A percentile compares a stretch with the other conserved stretches of the same genome.
Conservation (phyloP, 2,113 vertebrate species). For the Heterocephalus glaber region DNA sequence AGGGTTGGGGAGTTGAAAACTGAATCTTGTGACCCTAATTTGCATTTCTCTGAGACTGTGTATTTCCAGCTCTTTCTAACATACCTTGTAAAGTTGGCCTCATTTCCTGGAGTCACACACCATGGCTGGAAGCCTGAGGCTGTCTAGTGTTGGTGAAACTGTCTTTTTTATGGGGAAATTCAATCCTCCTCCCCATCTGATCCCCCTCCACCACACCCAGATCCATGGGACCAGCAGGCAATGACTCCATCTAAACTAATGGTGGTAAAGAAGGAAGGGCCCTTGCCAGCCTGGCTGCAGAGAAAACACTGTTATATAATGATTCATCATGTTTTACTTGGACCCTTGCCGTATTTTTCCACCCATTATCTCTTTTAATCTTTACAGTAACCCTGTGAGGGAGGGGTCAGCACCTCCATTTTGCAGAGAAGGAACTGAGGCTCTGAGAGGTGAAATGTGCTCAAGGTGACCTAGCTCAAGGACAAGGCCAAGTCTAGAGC, state of each 20-base stretch:
- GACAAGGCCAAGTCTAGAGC: neutral
- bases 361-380: neutral
- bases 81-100: neutral
- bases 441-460: neutral
- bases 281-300: neutral
- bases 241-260: neutral
- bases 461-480: neutral
- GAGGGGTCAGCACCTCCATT: neutral
- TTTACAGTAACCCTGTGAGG: neutral
- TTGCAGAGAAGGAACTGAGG: slow-evolving; percentile 9
- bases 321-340: neutral
- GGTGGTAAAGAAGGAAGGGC: neutral
- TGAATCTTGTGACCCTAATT: neutral
- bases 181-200: neutral
- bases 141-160: neutral
- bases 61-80: neutral
- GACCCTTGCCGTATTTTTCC: neutral
- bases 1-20: neutral
- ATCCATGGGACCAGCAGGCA: neutral
- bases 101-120: neutral
- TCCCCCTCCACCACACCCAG: neutral
- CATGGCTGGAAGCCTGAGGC: neutral
- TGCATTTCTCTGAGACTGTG: neutral
- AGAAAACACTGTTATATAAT: neutral
- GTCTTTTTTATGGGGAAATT: neutral